Percentiles rank a stretch among this genome's conserved stretches.
Conservation (phyloP, 2,113 vertebrate genomes). For the Prionailurus bengalensis region DNA sequence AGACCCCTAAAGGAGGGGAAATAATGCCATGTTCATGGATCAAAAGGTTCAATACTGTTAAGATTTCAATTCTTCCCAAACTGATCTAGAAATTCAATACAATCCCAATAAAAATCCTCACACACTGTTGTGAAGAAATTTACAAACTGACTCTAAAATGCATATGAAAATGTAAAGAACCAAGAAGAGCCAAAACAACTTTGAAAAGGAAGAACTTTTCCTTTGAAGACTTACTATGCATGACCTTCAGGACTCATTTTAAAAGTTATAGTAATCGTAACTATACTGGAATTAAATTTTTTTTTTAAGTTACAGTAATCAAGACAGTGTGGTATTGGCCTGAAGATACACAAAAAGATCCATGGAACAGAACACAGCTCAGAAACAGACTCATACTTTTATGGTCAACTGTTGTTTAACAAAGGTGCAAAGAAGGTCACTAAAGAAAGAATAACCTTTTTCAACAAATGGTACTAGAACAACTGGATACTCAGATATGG, state of each 20-base stretch:
- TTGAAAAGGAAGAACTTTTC: neutral
- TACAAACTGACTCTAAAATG: neutral
- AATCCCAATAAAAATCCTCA: neutral
- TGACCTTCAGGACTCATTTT: slow-evolving; percentile 6
- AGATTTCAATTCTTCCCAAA: neutral
- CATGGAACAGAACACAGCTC: neutral
- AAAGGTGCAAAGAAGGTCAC: neutral
- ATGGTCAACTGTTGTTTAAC: neutral
- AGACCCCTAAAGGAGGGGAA: neutral
- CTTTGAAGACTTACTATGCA: neutral
- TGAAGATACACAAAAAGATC: neutral
- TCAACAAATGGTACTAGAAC: neutral
- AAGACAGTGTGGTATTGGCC: neutral
- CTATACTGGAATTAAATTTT: neutral
- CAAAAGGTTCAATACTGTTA: neutral
- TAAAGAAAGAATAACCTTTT: neutral
- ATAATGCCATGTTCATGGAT: neutral
- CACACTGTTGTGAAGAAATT: neutral
- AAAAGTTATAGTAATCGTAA: neutral
- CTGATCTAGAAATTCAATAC: neutral
- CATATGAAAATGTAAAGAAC: neutral
- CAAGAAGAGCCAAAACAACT: neutral
- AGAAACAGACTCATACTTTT: neutral
- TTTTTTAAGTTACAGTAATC: neutral
- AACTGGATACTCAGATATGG: neutral